Evolutionary conservation across 2,113 vertebrate species (phyloP).

Genomic region (Dasypus novemcinctus): DNA sequence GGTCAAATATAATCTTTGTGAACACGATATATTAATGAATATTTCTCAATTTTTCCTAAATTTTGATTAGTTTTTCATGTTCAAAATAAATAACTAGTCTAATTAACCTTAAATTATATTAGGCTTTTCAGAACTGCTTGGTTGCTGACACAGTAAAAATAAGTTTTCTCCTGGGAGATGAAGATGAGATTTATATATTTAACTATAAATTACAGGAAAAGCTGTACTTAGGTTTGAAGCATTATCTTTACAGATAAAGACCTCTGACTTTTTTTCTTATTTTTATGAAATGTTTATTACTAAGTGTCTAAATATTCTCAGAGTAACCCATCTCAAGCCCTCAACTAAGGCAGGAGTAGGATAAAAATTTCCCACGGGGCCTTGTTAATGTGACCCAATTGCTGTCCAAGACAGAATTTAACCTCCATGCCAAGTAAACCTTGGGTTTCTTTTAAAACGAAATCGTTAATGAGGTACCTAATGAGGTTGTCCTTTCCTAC

Average conservation of each 20-base stretch:
- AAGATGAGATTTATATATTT: neutral
- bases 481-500: slow-evolving; percentile 48
- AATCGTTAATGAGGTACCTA: slow-evolving; percentile 43
- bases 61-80: neutral
- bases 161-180: slow-evolving; percentile 16
- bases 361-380: neutral
- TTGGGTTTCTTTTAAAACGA: slow-evolving; percentile 49
- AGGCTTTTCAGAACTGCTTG: slow-evolving; percentile 22
- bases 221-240: neutral
- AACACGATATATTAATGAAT: slow-evolving; percentile 38
- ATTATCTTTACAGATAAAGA: slow-evolving; percentile 1
- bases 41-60: neutral
- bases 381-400: neutral
- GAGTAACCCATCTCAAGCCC: neutral
- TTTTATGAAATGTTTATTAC: slow-evolving; percentile 50
- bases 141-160: neutral
- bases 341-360: neutral
- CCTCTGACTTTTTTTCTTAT: neutral
- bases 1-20: neutral
- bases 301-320: neutral
- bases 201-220: slow-evolving; percentile 37
- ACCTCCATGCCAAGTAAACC: slow-evolving; percentile 2
- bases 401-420: slow-evolving; percentile 20
- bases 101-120: slow-evolving; percentile 18
- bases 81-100: slow-evolving; percentile 28